Percentiles rank a stretch among this genome's conserved stretches.
phyloP scores from a whole-genome alignment of 2,888 invertebrate genomes.

The Ichneumon xanthorius region DNA sequence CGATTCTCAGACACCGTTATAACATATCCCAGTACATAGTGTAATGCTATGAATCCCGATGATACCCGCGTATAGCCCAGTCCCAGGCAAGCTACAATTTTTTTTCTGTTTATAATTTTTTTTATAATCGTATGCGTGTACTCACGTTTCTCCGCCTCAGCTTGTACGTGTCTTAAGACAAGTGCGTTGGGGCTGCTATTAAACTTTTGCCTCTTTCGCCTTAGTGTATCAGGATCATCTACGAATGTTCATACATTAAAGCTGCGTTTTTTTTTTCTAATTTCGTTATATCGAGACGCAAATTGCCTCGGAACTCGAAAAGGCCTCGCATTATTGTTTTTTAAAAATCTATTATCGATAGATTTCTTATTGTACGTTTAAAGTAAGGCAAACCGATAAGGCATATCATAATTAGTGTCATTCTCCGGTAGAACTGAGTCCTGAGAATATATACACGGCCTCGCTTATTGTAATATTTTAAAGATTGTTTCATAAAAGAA shows the following conservation, averaged over 20 bases:
- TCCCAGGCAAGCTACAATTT: conserved; percentile 75
- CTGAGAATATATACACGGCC: conserved; percentile 68
- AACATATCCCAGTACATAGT: conserved; percentile 34
- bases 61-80: conserved; percentile 67
- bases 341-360: conserved; percentile 28
- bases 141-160: conserved; percentile 86
- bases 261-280: not conserved
- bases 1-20: conserved; percentile 50
- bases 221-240: conserved; percentile 88
- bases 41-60: conserved; percentile 56
- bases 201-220: conserved; percentile 87
- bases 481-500: conserved; percentile 53
- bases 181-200: conserved; percentile 85
- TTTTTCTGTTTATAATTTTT: conserved; percentile 34
- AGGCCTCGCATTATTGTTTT: conserved; percentile 1
- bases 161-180: conserved; percentile 85
- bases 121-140: conserved; percentile 76
- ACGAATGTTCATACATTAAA: conserved; percentile 81
- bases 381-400: conserved; percentile 68
- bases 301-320: conserved; percentile 18
- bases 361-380: conserved; percentile 48
- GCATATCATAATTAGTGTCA: conserved; percentile 49
- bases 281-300: not conserved
- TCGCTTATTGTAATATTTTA: conserved; percentile 36
- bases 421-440: conserved; percentile 56